Evolutionary conservation across 2,888 invertebrate genomes (phyloP).

Genomic region (Alviniconcha strummeri): DNA sequence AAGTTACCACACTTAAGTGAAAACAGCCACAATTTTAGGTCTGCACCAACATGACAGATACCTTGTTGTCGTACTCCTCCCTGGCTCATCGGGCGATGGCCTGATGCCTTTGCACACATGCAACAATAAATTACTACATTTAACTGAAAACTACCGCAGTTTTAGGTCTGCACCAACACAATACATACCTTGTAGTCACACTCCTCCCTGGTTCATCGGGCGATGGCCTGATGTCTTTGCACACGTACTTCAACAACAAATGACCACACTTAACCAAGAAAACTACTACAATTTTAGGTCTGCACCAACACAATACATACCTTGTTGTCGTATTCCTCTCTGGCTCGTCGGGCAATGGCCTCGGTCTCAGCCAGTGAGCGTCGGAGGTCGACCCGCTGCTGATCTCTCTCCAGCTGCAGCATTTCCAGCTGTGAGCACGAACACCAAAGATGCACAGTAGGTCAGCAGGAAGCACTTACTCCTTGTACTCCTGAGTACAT

Average conservation of each 20-base stretch:
- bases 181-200: too few relatives aligned
- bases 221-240: too few relatives aligned
- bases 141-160: background rate
- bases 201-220: too few relatives aligned
- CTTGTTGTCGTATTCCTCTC: conserved; percentile 62
- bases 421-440: conserved; percentile 56
- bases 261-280: background rate
- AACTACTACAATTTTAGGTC: background rate
- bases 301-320: conserved; percentile 35
- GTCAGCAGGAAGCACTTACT: background rate
- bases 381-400: conserved; percentile 62
- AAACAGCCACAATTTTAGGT: background rate
- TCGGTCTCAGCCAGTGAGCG: conserved; percentile 66
- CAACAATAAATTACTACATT: too few relatives aligned
- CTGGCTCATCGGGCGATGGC: conserved; percentile 54
- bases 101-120: too few relatives aligned
- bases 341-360: conserved; percentile 53
- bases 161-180: too few relatives aligned
- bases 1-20: too few relatives aligned
- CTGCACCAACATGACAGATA: conserved; percentile 34
- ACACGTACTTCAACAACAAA: too few relatives aligned
- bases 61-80: conserved; percentile 63
- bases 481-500: too few relatives aligned
- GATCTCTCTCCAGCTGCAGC: conserved; percentile 60
- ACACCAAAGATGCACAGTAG: background rate